These are phyloP conservation scores for Nautilus pompilius DNA, from an alignment of 1,140 invertebrate species.

Conservation along the genomic window DNA sequence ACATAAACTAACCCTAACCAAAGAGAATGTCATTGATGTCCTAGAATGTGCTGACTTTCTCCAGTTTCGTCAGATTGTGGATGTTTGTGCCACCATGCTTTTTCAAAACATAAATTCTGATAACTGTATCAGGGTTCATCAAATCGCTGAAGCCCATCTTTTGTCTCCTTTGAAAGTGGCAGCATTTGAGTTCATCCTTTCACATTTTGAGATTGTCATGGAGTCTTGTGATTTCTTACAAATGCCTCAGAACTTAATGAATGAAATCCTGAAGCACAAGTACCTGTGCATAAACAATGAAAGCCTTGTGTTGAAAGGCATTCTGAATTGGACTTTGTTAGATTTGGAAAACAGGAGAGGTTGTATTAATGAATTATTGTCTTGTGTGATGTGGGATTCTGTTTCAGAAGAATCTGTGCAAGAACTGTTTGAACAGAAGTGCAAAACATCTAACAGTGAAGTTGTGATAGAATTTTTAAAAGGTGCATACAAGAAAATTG, in stretches of 20 bases:
- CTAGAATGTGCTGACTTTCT: constrained; percentile 15
- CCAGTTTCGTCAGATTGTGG: constrained; percentile 9
- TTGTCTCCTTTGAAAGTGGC: constrained; percentile 5
- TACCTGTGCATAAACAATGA: constrained; percentile 2
- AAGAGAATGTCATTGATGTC: constrained; percentile 11
- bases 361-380: no score
- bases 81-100: constrained; percentile 8
- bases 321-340: constrained; percentile 3
- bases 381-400: no score
- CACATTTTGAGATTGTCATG: neutral
- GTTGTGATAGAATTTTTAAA: no score
- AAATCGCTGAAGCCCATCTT: constrained; percentile 5
- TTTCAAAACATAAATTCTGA: constrained; percentile 11
- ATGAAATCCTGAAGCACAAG: constrained; percentile 1
- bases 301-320: neutral
- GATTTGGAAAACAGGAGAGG: neutral
- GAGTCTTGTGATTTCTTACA: constrained; percentile 1
- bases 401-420: no score
- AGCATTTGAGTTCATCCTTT: constrained; percentile 4
- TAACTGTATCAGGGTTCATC: constrained; percentile 9
- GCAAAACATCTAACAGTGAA: no score
- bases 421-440: no score
- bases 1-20: constrained; percentile 5
- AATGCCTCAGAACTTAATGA: constrained; percentile 4
- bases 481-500: no score